Conservation (phyloP, 2,113 vertebrate species). For the Brachyhypopomus occidentalis region DNA sequence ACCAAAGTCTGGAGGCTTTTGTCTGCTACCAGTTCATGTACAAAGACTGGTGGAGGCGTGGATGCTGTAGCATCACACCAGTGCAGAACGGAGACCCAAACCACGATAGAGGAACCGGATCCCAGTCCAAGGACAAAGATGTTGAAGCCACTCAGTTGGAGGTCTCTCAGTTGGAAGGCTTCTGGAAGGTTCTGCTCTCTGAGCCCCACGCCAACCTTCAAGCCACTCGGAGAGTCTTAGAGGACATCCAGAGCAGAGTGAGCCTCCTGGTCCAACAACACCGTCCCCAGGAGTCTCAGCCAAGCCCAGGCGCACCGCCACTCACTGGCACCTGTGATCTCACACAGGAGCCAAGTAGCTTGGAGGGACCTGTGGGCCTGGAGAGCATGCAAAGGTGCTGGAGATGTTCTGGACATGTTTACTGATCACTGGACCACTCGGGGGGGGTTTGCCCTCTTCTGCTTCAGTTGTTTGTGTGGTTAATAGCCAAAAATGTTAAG, state of each 20-base stretch:
- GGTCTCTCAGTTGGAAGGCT: conserved; percentile 24
- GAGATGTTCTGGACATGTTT: conserved; percentile 6
- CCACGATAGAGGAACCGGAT: neutral
- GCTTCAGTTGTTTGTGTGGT: neutral
- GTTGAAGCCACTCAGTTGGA: neutral
- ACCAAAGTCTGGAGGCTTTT: conserved; percentile 81
- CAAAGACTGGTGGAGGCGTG: conserved; percentile 82
- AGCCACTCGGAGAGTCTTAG: conserved; percentile 72
- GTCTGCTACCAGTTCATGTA: conserved; percentile 82
- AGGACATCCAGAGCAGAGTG: conserved; percentile 79
- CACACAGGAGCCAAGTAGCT: conserved; percentile 32
- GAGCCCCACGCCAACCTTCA: conserved; percentile 82
- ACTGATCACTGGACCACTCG: neutral
- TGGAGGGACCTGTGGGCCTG: neutral
- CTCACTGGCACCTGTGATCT: neutral
- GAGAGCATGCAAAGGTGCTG: conserved; percentile 25
- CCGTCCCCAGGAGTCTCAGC: conserved; percentile 59
- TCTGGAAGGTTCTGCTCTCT: conserved; percentile 77
- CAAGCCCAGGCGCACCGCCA: conserved; percentile 47
- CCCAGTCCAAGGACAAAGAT: conserved; percentile 4
- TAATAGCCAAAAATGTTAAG: neutral
- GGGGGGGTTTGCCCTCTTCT: neutral
- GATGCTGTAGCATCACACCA: neutral
- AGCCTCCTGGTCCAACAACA: conserved; percentile 82
- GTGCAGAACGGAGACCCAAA: neutral